phyloP scores from a whole-genome alignment of 2,888 invertebrate species.

The Drosophila neonasuta region DNA sequence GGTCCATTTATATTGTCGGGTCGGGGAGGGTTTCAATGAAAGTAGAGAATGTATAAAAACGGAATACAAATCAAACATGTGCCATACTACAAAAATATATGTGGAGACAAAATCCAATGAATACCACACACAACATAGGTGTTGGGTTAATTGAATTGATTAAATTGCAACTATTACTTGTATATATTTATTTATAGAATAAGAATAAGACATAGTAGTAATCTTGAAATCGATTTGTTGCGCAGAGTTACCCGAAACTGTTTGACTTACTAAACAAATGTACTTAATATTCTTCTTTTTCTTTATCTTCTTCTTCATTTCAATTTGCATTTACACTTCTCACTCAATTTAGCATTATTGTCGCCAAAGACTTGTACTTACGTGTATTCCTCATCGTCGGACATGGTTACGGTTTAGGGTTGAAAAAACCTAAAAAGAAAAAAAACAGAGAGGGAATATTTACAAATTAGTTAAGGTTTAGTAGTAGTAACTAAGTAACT shows the following conservation, averaged over 20 bases:
- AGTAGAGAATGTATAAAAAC: conserved; percentile 52
- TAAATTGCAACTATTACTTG: neutral
- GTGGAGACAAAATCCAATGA: conserved; percentile 18
- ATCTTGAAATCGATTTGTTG: neutral
- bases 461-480: neutral
- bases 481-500: neutral
- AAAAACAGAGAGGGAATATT: conserved; percentile 1
- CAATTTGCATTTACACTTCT: neutral
- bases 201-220: neutral
- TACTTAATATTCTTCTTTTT: conserved; percentile 37
- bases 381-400: conserved; percentile 98
- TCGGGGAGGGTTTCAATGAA: conserved; percentile 37
- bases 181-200: neutral
- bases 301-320: neutral
- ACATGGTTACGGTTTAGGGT: conserved; percentile 89
- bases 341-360: neutral
- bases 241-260: neutral
- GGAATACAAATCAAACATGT: conserved; percentile 71
- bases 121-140: conserved; percentile 15
- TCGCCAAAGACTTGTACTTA: conserved; percentile 85
- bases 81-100: conserved; percentile 39
- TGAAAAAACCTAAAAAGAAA: conserved; percentile 83
- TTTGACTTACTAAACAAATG: conserved; percentile 35
- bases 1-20: conserved; percentile 12
- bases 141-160: conserved; percentile 2